Base-by-base conservation (phyloP, 2,113 vertebrate species). In the Macquaria australasica region DNA sequence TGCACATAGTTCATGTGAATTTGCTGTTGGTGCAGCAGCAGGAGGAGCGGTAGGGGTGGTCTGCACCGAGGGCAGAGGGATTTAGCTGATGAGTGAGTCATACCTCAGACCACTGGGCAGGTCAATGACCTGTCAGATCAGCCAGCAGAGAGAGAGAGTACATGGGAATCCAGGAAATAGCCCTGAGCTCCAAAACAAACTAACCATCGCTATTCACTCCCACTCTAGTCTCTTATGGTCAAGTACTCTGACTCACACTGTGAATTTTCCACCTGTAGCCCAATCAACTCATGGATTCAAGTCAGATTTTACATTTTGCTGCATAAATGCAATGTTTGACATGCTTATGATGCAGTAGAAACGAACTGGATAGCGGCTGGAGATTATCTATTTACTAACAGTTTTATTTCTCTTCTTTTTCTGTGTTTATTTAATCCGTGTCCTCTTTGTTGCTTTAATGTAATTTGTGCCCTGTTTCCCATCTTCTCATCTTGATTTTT, bases 1-100 rank as follows among this genome's bases (percentile, higher is more conserved):
- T 73, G 23, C 45, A 62, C 31, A 53, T 16, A 15, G 50, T 70
- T 68, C 1, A 56, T 39, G 60, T 50, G 25, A 21, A 77, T 68
- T 23, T 53, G 56, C 31, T 74, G 45, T 41, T 82, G 50, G 51
- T 70, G 69, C 60, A 55, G 7, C 31, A 77, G 73, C 56, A 53
- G 76, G 68, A 56, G 37, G 55, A 74, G 45, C 25, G 9, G 59
- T 43, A 23, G 23, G 45, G 21, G 39, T 77, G 73, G 80, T 84
- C 79, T 75, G 76, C 53, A n/a, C 66, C 39, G 20, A 51, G 43
- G 68, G 21, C 14, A 45, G 64, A 20, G 74, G 51, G 66, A 43
- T 73, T 79, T 63, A 48, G 73, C 63, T 72, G 78, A 82, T 77
- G 77, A 85, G 76, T 93, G 92, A 94, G 87, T 93, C 92, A 92